Conservation (phyloP, 35 echinoderm and acorn worm genomes). For the Strongylocentrotus purpuratus region DNA sequence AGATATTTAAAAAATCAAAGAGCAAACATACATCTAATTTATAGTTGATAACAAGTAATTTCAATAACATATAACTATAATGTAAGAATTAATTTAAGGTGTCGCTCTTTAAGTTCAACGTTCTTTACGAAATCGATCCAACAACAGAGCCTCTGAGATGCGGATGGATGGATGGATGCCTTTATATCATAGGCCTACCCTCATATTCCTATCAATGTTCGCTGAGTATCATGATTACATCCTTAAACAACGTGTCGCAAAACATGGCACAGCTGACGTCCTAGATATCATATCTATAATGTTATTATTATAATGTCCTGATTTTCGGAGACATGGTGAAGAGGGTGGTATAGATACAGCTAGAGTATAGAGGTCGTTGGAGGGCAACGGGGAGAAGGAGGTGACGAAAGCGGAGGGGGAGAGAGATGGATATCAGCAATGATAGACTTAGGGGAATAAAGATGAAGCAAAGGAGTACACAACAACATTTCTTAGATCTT, state of each 20-base stretch:
- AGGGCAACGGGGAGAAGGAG: background rate
- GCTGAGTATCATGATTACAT: background rate
- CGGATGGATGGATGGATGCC: background rate
- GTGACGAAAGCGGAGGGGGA: no score
- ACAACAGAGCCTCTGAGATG: no score
- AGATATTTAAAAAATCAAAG: no score
- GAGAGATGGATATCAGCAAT: background rate
- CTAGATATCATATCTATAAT: background rate
- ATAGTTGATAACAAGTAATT: no score
- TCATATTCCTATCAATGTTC: background rate
- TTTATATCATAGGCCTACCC: background rate
- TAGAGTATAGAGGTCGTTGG: background rate
- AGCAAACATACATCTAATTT: no score
- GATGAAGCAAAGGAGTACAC: background rate
- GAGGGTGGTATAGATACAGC: background rate
- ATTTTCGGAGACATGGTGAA: background rate
- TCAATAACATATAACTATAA: no score
- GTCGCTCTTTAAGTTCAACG: no score
- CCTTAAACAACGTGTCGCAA: background rate
- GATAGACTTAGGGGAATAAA: background rate
- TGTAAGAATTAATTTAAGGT: no score
- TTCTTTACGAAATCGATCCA: no score
- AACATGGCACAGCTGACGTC: background rate
- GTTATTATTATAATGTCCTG: background rate
- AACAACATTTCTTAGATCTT: background rate